These are phyloP conservation scores for Anastatus disparis DNA, from an alignment of 1,140 invertebrate genomes.

Conservation along the genomic window DNA sequence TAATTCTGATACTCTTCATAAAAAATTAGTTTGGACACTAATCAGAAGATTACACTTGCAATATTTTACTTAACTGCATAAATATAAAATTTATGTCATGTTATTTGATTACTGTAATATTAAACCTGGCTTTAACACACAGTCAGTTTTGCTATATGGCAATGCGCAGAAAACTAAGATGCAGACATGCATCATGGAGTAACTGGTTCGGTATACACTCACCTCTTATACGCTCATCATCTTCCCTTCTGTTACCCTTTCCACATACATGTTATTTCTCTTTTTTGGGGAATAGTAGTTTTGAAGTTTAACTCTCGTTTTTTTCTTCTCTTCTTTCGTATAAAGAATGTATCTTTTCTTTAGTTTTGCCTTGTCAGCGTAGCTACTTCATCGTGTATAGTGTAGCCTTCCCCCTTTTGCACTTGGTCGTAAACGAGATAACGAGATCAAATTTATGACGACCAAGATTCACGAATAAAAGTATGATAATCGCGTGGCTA, in stretches of 20 bases:
- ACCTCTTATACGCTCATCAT: slow-evolving; percentile 5
- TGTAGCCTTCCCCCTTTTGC: no score
- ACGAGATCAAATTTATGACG: slow-evolving; percentile 68
- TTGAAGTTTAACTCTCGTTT: slow-evolving; percentile 26
- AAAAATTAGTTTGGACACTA: no score
- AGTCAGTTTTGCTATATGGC: no score
- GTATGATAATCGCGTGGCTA: slow-evolving; percentile 65
- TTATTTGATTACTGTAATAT: slow-evolving; percentile 67
- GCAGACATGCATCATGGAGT: slow-evolving; percentile 64
- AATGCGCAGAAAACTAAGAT: slow-evolving; percentile 54
- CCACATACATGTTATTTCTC: no score
- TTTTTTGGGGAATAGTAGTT: not conserved
- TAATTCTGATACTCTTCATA: no score
- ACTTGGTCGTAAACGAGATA: slow-evolving; percentile 68
- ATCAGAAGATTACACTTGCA: no score
- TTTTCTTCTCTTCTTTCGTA: no score
- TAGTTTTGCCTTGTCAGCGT: slow-evolving; percentile 43
- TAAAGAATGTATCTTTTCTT: no score
- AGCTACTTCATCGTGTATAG: slow-evolving; percentile 43
- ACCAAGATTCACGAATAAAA: slow-evolving; percentile 61
- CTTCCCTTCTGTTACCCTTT: slow-evolving; percentile 5
- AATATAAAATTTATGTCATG: slow-evolving; percentile 64
- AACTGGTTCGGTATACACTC: slow-evolving; percentile 48
- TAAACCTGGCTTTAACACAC: slow-evolving; percentile 49
- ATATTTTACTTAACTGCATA: no score